phyloP scores from a whole-genome alignment of 2,888 invertebrate species.

The Epinotia brunnichana region DNA sequence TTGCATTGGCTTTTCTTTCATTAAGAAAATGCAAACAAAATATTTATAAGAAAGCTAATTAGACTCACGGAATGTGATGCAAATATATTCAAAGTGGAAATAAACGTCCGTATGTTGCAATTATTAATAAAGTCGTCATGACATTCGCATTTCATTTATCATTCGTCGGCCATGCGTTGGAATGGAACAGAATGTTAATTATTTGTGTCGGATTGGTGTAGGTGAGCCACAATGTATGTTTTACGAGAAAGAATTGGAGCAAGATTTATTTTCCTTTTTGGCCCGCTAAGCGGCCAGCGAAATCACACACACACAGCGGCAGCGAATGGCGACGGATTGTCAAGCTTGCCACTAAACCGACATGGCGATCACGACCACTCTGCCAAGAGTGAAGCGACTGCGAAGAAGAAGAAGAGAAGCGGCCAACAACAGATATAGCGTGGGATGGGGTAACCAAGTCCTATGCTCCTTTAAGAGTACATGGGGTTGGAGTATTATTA shows the following conservation, averaged over 20 bases:
- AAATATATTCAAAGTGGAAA: slow-evolving; percentile 33
- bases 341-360: too few relatives aligned
- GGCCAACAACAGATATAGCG: not conserved
- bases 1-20: not conserved
- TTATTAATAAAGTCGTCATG: slow-evolving; percentile 19
- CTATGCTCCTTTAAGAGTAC: too few relatives aligned
- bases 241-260: not conserved
- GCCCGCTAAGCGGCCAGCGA: not conserved
- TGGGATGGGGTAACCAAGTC: too few relatives aligned
- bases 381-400: too few relatives aligned
- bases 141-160: slow-evolving; percentile 18
- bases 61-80: slow-evolving; percentile 3
- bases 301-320: too few relatives aligned
- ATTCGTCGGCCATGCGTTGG: slow-evolving; percentile 13
- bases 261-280: not conserved
- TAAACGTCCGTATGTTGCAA: slow-evolving; percentile 19
- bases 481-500: too few relatives aligned
- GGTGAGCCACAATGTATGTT: not conserved
- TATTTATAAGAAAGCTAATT: slow-evolving; percentile 36
- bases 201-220: not conserved
- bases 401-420: too few relatives aligned
- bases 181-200: slow-evolving; percentile 13
- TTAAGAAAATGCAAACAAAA: slow-evolving; percentile 24
- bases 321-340: too few relatives aligned
- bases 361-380: too few relatives aligned